These are phyloP conservation scores for Dastarcus helophoroides DNA, from an alignment of 2,888 invertebrate species.

Conservation along the genomic window DNA sequence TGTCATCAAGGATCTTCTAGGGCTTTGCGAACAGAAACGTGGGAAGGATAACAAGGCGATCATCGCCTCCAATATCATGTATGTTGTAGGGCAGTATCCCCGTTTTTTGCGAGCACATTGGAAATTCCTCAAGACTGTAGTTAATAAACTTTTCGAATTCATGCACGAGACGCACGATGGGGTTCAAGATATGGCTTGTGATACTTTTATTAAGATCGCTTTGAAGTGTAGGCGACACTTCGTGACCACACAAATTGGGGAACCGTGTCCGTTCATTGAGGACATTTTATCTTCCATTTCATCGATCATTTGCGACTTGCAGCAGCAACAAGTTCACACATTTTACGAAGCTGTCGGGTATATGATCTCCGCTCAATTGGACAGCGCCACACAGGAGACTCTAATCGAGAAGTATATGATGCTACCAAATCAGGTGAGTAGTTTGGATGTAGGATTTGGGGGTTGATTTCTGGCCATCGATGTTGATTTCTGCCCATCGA, in stretches of 20 bases:
- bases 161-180: conserved; percentile 99
- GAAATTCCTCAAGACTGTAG: conserved; percentile 99
- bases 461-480: no score
- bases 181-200: conserved; percentile 99
- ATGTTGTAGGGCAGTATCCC: conserved; percentile 99
- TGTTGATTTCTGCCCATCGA: no score
- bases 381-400: conserved; percentile 81
- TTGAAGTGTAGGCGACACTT: conserved; percentile 97
- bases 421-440: conserved; percentile 78
- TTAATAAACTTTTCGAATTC: conserved; percentile 99
- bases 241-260: conserved; percentile 91
- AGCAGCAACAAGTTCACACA: conserved; percentile 97
- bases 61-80: conserved; percentile 99
- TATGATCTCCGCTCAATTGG: conserved; percentile 95
- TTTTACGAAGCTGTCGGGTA: conserved; percentile 99
- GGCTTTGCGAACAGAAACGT: conserved; percentile 95
- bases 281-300: conserved; percentile 94
- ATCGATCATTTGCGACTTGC: conserved; percentile 96
- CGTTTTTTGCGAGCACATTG: conserved; percentile 97
- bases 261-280: conserved; percentile 95
- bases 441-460: no score
- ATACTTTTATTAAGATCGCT: conserved; percentile 99
- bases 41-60: conserved; percentile 99
- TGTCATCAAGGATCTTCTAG: conserved; percentile 94
- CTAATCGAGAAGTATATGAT: conserved; percentile 97